Conservation (phyloP, 2,888 invertebrate genomes). For the Rhogogaster chlorosoma region DNA sequence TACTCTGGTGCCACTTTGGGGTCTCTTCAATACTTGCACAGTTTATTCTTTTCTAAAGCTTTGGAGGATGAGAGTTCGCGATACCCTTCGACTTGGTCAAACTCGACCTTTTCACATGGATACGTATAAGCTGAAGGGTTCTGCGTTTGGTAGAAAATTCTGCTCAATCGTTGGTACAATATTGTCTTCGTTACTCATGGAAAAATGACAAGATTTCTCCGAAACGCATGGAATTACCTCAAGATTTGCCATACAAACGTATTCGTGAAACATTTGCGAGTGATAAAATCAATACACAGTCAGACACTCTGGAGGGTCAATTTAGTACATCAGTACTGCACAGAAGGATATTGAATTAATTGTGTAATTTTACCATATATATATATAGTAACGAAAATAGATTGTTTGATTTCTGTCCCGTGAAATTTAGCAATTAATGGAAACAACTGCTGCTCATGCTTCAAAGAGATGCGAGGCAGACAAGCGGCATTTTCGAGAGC, state of each 20-base stretch:
- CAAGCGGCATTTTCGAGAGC: not conserved
- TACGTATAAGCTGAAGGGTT: not conserved
- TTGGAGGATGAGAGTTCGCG: constrained; percentile 8
- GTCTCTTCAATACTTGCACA: constrained; percentile 42
- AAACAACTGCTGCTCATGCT: constrained; percentile 30
- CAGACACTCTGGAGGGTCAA: not conserved
- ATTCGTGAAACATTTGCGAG: not conserved
- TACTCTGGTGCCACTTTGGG: constrained; percentile 31
- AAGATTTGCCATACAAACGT: not conserved
- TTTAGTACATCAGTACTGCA: not conserved
- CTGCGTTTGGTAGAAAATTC: not conserved
- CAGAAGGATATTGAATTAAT: constrained; percentile 34
- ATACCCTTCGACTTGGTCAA: constrained; percentile 31
- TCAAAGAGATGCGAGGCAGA: constrained; percentile 15
- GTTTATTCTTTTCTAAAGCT: constrained; percentile 37
- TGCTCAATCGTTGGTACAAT: not conserved
- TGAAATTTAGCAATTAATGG: constrained; percentile 37
- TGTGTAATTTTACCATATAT: constrained; percentile 31
- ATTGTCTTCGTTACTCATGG: not conserved
- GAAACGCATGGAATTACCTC: not conserved
- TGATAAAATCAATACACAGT: constrained; percentile 23
- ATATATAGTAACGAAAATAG: constrained; percentile 22
- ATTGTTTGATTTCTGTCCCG: constrained; percentile 42
- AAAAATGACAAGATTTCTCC: not conserved
- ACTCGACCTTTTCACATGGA: constrained; percentile 1